Percentiles rank a stretch among this genome's conserved stretches.
Evolutionary conservation across 2,113 vertebrate species (phyloP).

Genomic region (Hydrochoerus hydrochaeris): DNA sequence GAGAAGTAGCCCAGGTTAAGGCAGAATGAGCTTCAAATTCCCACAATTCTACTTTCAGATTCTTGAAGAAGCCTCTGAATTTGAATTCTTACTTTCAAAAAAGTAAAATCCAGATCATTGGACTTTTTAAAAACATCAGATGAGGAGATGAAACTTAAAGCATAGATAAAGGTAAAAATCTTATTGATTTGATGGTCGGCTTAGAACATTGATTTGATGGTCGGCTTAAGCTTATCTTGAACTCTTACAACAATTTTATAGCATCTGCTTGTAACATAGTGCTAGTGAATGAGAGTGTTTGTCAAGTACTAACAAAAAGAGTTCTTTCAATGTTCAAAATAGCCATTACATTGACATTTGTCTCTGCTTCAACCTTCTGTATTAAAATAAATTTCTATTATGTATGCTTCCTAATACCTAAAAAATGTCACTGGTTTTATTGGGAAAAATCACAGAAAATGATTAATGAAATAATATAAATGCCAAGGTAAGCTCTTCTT

Average conservation of each 20-base stretch:
- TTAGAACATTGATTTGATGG: too few relatives aligned
- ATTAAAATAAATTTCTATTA: not conserved
- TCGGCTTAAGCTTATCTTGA: not conserved
- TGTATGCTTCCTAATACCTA: not conserved
- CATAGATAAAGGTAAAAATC: not conserved
- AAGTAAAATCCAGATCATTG: not conserved
- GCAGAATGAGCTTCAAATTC: not conserved
- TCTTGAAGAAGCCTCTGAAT: not conserved
- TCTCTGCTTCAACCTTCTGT: not conserved
- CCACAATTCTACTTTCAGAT: not conserved
- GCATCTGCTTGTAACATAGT: not conserved
- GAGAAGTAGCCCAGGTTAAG: not conserved
- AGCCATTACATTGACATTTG: not conserved
- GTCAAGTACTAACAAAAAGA: not conserved
- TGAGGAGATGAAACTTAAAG: not conserved
- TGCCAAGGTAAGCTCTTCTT: not conserved
- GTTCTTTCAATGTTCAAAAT: not conserved
- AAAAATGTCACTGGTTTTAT: not conserved
- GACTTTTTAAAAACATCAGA: not conserved
- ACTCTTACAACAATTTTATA: not conserved
- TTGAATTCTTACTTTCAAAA: not conserved
- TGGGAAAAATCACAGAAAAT: not conserved
- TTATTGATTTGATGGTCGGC: not conserved
- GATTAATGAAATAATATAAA: not conserved
- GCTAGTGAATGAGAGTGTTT: not conserved